Base-by-base conservation (phyloP, 2,113 vertebrate species). In the Hepsetus odoe region DNA sequence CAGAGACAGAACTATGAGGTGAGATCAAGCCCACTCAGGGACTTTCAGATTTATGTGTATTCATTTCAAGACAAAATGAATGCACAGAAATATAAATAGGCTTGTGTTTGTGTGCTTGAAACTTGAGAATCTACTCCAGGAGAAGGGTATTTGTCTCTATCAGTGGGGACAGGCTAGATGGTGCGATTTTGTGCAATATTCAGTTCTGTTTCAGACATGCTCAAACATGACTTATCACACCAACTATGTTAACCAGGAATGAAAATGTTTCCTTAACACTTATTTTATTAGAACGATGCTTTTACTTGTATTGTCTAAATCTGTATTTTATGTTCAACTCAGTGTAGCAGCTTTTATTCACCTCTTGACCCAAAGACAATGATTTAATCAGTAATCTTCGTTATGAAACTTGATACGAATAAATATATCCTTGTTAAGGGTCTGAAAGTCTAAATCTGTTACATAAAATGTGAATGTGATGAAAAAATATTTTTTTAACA, bases 1-100 rank as follows among this genome's bases (percentile, higher is more conserved):
- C 94, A 96, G 91, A 92, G 92, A 83, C 85, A 84, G 11, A 94
- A 89, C 67, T 99, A 99, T 53, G 93, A 97, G 96, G 98, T 98
- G 84, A 92, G 91, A 4, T 12, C 26, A 78, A 28, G 22, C 26
- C 28, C 38, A 46, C 73, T 16, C 32, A 44, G 30, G 16, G 61
- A 35, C 24, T 76, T 56, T 30, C 56, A 20, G 3, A 20, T 22
- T 80, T 44, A 72, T 58, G 46, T 80, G 35, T 59, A 61, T 42
- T 77, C 35, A 70, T 66, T 20, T 62, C 53, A 46, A n/a, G 11
- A 24, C 65, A 72, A 24, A 24, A 6, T 30, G 42, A n/a, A n/a
- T n/a, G n/a, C n/a, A 55, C 33, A 38, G 51, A 38, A 53, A 33
- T 40, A n/a, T 35, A 7, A 35, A 53, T 24, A 46, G 32, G 32